Evolutionary conservation across 2,888 invertebrate genomes (phyloP).

Genomic region (Lepeophtheirus nordmannii): DNA sequence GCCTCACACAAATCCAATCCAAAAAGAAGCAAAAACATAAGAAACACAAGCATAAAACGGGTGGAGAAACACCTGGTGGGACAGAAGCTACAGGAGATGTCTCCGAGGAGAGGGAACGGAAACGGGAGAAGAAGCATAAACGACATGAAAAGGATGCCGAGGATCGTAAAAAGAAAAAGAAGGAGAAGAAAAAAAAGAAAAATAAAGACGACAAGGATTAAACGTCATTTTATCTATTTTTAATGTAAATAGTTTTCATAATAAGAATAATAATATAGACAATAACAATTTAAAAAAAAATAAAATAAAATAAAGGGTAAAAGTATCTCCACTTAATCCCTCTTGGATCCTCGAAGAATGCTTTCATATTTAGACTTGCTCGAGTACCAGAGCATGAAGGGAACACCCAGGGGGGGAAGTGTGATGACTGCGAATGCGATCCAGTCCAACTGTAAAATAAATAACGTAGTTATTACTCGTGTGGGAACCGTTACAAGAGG

Average conservation of each 20-base stretch:
- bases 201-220: slow-evolving; percentile 42
- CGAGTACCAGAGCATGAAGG: slow-evolving; percentile 81
- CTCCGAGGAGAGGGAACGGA: neutral
- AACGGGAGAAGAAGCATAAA: slow-evolving; percentile 13
- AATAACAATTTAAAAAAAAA: too few relatives aligned
- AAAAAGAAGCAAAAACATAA: slow-evolving; percentile 77
- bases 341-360: slow-evolving; percentile 33
- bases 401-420: slow-evolving; percentile 80
- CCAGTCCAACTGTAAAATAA: slow-evolving; percentile 60
- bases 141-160: slow-evolving; percentile 54
- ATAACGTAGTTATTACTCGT: neutral
- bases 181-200: slow-evolving; percentile 82
- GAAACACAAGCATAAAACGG: slow-evolving; percentile 33
- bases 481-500: neutral
- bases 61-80: too few relatives aligned
- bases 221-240: slow-evolving; percentile 25
- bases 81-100: slow-evolving; percentile 32
- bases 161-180: slow-evolving; percentile 80
- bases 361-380: slow-evolving; percentile 88
- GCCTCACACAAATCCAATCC: slow-evolving; percentile 21
- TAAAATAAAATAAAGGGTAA: too few relatives aligned
- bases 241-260: too few relatives aligned
- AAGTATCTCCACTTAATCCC: slow-evolving; percentile 25
- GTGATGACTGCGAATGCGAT: slow-evolving; percentile 91
- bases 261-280: too few relatives aligned